phyloP scores from a whole-genome alignment of 37 sponge, comb jelly and placozoan species.

The Beroe ovata region DNA sequence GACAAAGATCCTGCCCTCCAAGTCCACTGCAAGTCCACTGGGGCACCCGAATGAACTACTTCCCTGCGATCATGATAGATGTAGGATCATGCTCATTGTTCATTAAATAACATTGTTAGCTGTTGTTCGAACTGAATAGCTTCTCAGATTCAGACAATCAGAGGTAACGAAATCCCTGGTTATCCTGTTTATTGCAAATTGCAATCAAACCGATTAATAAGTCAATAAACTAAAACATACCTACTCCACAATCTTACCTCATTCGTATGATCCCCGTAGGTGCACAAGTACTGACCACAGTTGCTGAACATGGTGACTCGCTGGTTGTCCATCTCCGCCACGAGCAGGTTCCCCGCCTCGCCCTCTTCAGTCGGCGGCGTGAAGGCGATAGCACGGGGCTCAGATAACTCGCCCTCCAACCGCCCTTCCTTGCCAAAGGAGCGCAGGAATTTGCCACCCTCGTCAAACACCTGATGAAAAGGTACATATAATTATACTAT shows the following conservation, averaged over 20 bases:
- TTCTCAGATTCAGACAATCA: too few relatives aligned
- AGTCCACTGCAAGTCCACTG: constrained; percentile 27
- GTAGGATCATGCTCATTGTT: too few relatives aligned
- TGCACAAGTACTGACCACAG: constrained; percentile 50
- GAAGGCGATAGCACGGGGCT: constrained; percentile 66
- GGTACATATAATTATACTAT: too few relatives aligned
- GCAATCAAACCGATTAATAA: too few relatives aligned
- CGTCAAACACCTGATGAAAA: constrained; percentile 37
- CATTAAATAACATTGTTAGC: too few relatives aligned
- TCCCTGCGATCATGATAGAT: too few relatives aligned
- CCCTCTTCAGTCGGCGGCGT: constrained; percentile 15
- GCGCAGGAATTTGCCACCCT: constrained; percentile 7
- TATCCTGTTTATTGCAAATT: too few relatives aligned
- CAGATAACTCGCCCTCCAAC: constrained; percentile 49
- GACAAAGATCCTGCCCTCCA: constrained; percentile 40
- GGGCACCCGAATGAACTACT: constrained; percentile 60
- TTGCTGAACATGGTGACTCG: constrained; percentile 48
- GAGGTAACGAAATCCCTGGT: too few relatives aligned
- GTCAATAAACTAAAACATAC: too few relatives aligned
- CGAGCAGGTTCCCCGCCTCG: constrained; percentile 61
- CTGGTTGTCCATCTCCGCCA: constrained; percentile 67
- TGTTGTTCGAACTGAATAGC: too few relatives aligned
- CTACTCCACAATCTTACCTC: too few relatives aligned
- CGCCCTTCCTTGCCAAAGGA: constrained; percentile 63
- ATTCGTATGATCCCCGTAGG: constrained; percentile 11